Percentiles rank a stretch among this genome's conserved stretches.
These are phyloP conservation scores for Tetragonula carbonaria DNA, from an alignment of 2,888 invertebrate genomes.

Conservation along the genomic window DNA sequence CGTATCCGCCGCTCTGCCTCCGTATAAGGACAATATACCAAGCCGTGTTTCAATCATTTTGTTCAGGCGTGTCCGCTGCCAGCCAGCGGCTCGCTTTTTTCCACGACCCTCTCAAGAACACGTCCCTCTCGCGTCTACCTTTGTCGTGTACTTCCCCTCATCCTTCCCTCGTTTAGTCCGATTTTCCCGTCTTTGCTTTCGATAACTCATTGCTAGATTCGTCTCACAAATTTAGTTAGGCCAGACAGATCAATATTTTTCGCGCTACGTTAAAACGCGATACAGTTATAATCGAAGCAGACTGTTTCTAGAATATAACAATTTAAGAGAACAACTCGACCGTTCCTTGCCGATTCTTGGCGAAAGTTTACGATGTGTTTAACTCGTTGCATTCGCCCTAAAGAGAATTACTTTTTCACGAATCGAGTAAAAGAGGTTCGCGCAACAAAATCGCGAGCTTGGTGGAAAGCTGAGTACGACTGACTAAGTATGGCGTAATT, in stretches of 20 bases:
- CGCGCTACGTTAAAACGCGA: no score
- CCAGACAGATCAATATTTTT: no score
- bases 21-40: conserved; percentile 78
- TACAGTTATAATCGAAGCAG: no score
- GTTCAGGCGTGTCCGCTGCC: conserved; percentile 43
- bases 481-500: not conserved
- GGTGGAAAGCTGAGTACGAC: not conserved
- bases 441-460: not conserved
- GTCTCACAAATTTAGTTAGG: not conserved
- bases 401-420: no score
- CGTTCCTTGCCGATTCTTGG: no score
- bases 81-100: conserved; percentile 20
- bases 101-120: conserved; percentile 9
- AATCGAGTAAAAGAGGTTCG: no score
- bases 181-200: not conserved
- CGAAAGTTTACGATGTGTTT: no score
- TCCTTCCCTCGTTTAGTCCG: not conserved
- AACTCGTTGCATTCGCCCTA: no score
- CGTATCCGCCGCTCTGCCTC: conserved; percentile 75
- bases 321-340: no score
- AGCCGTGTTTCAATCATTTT: conserved; percentile 78
- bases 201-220: not conserved
- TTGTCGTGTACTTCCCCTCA: not conserved
- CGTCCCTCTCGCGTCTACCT: not conserved
- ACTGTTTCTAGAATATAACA: no score